Evolutionary conservation across 2,113 vertebrate genomes (phyloP).

Genomic region (Paramisgurnus dabryanus): DNA sequence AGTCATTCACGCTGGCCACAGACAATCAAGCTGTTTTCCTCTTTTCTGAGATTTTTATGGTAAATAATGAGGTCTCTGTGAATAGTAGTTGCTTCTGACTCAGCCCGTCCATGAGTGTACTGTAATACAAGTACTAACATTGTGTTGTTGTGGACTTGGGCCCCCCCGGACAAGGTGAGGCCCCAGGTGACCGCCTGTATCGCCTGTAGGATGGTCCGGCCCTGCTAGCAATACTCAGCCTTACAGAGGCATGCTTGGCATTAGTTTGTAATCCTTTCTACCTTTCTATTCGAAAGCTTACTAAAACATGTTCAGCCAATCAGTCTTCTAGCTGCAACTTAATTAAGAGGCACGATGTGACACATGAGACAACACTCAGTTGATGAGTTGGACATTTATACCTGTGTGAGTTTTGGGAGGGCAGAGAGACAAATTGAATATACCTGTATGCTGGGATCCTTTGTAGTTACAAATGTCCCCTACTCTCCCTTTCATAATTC

Average conservation of each 20-base stretch:
- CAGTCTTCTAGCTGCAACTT: neutral
- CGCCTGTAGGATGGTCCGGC: too few species aligned
- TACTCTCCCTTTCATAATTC: slow-evolving; percentile 73
- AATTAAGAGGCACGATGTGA: neutral
- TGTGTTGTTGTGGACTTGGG: too few species aligned
- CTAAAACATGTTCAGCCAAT: neutral
- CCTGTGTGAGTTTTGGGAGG: slow-evolving; percentile 62
- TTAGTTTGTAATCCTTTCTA: slow-evolving; percentile 1
- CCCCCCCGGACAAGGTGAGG: too few species aligned
- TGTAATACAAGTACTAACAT: too few species aligned
- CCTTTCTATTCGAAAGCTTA: neutral
- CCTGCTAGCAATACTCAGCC: neutral
- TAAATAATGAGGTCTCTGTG: too few species aligned
- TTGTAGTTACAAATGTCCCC: slow-evolving; percentile 60
- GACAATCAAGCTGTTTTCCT: too few species aligned
- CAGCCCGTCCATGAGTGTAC: too few species aligned
- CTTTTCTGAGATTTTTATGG: too few species aligned
- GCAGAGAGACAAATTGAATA: slow-evolving; percentile 66
- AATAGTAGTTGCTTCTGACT: too few species aligned
- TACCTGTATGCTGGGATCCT: slow-evolving; percentile 42
- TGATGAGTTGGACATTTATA: slow-evolving; percentile 63
- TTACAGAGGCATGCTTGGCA: neutral
- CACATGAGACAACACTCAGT: slow-evolving; percentile 27
- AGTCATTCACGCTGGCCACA: too few species aligned
- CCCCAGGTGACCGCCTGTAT: too few species aligned